phyloP scores from a whole-genome alignment of 1,140 invertebrate genomes.

The Penaeus indicus region DNA sequence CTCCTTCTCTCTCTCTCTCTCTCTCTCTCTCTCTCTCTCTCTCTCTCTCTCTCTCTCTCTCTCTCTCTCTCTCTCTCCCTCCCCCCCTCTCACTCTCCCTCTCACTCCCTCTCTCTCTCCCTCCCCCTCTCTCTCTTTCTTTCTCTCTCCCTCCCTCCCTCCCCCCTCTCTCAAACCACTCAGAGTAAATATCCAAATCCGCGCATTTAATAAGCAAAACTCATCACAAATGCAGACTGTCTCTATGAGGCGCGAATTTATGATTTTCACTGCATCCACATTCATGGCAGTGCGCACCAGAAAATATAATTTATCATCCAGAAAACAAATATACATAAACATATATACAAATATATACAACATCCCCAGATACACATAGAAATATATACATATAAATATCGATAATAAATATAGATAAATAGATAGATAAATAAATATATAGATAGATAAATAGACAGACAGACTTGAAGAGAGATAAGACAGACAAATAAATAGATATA shows the following conservation, averaged over 20 bases:
- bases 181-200: background rate
- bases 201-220: background rate
- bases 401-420: too few relatives aligned
- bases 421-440: too few relatives aligned
- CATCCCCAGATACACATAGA: too few relatives aligned
- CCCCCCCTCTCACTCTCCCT: background rate
- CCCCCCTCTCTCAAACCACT: slow-evolving; percentile 9
- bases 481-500: too few relatives aligned
- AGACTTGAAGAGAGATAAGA: too few relatives aligned
- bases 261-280: too few relatives aligned
- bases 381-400: too few relatives aligned
- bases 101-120: background rate
- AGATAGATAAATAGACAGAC: too few relatives aligned
- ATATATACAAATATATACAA: too few relatives aligned
- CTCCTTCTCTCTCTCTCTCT: background rate
- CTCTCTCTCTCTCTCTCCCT: slow-evolving; percentile 24
- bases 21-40: slow-evolving; percentile 9
- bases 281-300: too few relatives aligned
- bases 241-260: background rate
- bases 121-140: background rate
- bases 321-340: too few relatives aligned
- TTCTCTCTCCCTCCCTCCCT: background rate
- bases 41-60: slow-evolving; percentile 23
- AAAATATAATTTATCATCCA: too few relatives aligned
- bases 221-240: background rate